A percentile compares a stretch with the other conserved stretches of the same genome.
These are phyloP conservation scores for Saturnia japonica DNA, from an alignment of 2,888 invertebrate genomes.

Conservation along the genomic window DNA sequence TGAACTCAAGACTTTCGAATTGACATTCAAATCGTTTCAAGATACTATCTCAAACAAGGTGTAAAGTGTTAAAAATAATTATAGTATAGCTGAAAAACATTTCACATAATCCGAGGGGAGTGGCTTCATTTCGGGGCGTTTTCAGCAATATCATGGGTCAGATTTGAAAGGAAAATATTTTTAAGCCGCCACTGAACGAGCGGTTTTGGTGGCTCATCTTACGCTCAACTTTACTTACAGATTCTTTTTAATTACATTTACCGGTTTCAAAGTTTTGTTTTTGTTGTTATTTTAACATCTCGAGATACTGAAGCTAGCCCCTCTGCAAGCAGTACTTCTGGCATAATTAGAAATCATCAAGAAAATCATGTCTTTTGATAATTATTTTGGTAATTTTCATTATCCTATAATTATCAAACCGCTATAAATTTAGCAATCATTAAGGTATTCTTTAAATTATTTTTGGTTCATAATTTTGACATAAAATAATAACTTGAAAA, in stretches of 20 bases:
- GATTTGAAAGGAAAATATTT: slow-evolving; percentile 47
- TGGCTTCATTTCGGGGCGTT: slow-evolving; percentile 29
- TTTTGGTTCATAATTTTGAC: too few relatives aligned
- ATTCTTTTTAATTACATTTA: slow-evolving; percentile 5
- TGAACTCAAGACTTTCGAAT: neutral
- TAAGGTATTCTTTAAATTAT: too few relatives aligned
- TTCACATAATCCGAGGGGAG: slow-evolving; percentile 47
- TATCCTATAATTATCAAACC: too few relatives aligned
- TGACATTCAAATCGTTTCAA: neutral
- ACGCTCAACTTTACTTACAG: neutral
- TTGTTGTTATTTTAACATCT: neutral
- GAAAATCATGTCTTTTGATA: too few relatives aligned
- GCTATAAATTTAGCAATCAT: too few relatives aligned
- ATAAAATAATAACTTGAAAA: too few relatives aligned
- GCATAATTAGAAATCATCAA: too few relatives aligned
- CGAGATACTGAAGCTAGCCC: neutral
- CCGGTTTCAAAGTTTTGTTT: neutral
- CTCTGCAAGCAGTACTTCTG: neutral
- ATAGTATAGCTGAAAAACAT: slow-evolving; percentile 18
- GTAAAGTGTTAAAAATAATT: neutral
- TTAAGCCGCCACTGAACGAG: slow-evolving; percentile 43
- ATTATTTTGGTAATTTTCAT: too few relatives aligned
- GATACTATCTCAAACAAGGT: neutral
- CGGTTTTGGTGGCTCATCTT: slow-evolving; percentile 29
- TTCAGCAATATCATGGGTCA: slow-evolving; percentile 36